Base-by-base conservation (phyloP, 2,797 vertebrate genomes). In the Mastacembelus armatus region DNA sequence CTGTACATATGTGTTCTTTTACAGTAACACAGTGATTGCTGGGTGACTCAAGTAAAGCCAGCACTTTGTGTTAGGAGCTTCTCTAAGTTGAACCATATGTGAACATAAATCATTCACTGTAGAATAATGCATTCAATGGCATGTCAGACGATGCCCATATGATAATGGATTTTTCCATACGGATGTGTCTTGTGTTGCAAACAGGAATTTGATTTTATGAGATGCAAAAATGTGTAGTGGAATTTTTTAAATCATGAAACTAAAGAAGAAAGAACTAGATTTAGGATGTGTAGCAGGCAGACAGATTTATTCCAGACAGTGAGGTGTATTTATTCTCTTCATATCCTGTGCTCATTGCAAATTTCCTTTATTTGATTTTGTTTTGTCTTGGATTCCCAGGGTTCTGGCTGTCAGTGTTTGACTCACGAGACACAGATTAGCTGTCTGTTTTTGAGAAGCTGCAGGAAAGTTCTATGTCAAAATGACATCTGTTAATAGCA, bases 331-430 rank as follows among this genome's bases (percentile, higher is more conserved):
- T 80, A 72, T 69, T 71, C 22, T 64, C 66, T 68, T 76, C n/a
- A n/a, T n/a, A n/a, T n/a, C n/a, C n/a, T n/a, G n/a, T n/a, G n/a
- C n/a, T n/a, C n/a, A n/a, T n/a, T n/a, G n/a, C n/a, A n/a, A n/a
- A n/a, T n/a, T n/a, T n/a, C n/a, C 55, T 62, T 75, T 40, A 56
- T 71, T 67, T 80, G 26, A 66, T 73, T 82, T 79, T 82, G 67
- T 85, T 65, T 84, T 50, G 16, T 49, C 12, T 55, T 73, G 30
- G 45, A 66, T 56, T 63, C 56, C 59, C 45, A 22, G 11, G 8
- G 36, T 26, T 56, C 39, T 54, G 29, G 18, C 57, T 60, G 8
- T 48, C 43, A 47, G 33, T 40, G 19, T 24, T 62, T 42, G 7
- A 30, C 40, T 48, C 52, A 42, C 24, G 51, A 27, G 54, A 66